Conservation (phyloP, 2,797 vertebrate genomes). For the Hippoglossus hippoglossus region DNA sequence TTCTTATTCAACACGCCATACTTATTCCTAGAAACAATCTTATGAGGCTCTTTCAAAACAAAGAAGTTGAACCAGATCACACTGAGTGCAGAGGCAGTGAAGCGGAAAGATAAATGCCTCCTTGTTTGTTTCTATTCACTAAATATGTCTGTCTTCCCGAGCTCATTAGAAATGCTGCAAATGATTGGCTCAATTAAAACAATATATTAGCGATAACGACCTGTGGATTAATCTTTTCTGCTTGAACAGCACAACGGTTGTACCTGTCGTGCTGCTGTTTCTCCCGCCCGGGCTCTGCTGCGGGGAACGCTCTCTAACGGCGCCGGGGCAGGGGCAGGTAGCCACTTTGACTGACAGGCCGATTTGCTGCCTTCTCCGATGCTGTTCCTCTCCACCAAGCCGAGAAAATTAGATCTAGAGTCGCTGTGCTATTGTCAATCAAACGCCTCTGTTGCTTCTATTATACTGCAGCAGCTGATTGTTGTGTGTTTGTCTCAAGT, state of each 20-base stretch:
- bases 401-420: conserved; percentile 82
- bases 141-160: conserved; percentile 16
- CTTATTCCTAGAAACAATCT: not conserved
- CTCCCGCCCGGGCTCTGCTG: conserved; percentile 11
- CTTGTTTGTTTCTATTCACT: conserved; percentile 31
- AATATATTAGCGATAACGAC: conserved; percentile 41
- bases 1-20: not conserved
- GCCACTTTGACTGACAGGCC: conserved; percentile 80
- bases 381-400: conserved; percentile 82
- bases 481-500: conserved; percentile 24
- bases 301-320: conserved; percentile 6
- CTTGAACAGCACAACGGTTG: conserved; percentile 48
- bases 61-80: conserved; percentile 3
- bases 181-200: conserved; percentile 53
- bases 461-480: conserved; percentile 42
- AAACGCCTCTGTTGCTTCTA: conserved; percentile 53
- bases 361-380: conserved; percentile 74
- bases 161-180: conserved; percentile 25
- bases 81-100: not conserved
- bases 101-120: not conserved
- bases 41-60: not conserved
- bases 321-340: conserved; percentile 38
- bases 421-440: conserved; percentile 74
- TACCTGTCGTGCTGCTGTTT: conserved; percentile 48
- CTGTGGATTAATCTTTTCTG: conserved; percentile 53